These are phyloP conservation scores for Craterocephalus amniculus DNA, from an alignment of 2,797 vertebrate species.

Conservation along the genomic window DNA sequence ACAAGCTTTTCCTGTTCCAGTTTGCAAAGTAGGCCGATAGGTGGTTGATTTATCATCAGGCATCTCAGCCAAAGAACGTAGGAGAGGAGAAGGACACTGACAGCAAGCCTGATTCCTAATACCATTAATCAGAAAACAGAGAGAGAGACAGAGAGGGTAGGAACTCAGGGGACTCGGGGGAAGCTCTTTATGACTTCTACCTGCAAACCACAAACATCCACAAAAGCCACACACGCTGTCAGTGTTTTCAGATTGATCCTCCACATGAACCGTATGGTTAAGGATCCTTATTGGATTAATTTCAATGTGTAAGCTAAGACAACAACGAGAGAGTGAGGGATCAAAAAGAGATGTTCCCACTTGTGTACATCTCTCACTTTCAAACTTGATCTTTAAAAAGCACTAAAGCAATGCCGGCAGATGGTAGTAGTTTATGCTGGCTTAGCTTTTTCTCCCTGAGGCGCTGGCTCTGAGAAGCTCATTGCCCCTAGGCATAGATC, in stretches of 20 bases:
- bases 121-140: constrained; percentile 36
- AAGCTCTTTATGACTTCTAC: constrained; percentile 32
- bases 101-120: constrained; percentile 39
- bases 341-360: constrained; percentile 60
- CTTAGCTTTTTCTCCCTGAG: constrained; percentile 76
- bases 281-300: constrained; percentile 63
- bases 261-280: constrained; percentile 45
- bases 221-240: constrained; percentile 2
- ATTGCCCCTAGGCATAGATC: constrained; percentile 76
- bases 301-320: constrained; percentile 59
- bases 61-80: constrained; percentile 22
- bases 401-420: constrained; percentile 71
- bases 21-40: constrained; percentile 32
- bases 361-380: constrained; percentile 63
- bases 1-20: constrained; percentile 9
- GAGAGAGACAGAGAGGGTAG: constrained; percentile 24
- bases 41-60: constrained; percentile 42
- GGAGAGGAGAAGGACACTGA: constrained; percentile 29
- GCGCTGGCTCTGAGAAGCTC: constrained; percentile 70
- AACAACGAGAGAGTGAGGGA: constrained; percentile 27
- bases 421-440: constrained; percentile 78
- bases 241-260: constrained; percentile 32
- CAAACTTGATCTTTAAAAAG: constrained; percentile 72
- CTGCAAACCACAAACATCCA: constrained; percentile 27
- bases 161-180: constrained; percentile 1